phyloP scores from a whole-genome alignment of 2,888 invertebrate species.

The Brassicogethes aeneus region DNA sequence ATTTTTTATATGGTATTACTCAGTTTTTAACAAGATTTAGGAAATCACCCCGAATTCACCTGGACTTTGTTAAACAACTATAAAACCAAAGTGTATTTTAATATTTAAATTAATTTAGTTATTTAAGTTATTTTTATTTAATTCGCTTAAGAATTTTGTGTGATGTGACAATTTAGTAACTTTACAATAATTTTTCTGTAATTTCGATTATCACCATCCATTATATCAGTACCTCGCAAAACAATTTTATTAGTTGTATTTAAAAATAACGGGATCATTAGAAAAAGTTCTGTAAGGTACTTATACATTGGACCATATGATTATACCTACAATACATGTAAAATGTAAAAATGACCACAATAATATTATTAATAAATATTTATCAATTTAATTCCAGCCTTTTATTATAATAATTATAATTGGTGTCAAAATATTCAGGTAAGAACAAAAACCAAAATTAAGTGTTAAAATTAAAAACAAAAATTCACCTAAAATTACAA shows the following conservation, averaged over 20 bases:
- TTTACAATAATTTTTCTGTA: conserved; percentile 15
- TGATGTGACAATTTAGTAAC: conserved; percentile 15
- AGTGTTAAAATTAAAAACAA: too few relatives aligned
- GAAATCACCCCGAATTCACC: background rate
- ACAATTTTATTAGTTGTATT: too few relatives aligned
- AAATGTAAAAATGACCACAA: conserved; percentile 24
- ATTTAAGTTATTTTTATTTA: conserved; percentile 13
- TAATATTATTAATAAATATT: conserved; percentile 26
- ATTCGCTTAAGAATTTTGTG: conserved; percentile 13
- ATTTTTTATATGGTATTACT: conserved; percentile 33
- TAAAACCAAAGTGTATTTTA: conserved; percentile 30
- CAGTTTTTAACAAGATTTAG: conserved; percentile 18
- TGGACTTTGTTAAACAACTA: background rate
- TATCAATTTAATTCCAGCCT: conserved; percentile 52
- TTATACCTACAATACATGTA: conserved; percentile 23
- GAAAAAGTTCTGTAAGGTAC: too few relatives aligned
- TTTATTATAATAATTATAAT: too few relatives aligned
- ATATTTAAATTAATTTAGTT: conserved; percentile 18
- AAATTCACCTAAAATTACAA: too few relatives aligned
- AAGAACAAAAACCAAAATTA: too few relatives aligned
- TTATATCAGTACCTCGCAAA: too few relatives aligned
- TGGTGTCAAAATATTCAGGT: too few relatives aligned
- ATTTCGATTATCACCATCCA: too few relatives aligned
- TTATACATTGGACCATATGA: too few relatives aligned
- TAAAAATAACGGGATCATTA: too few relatives aligned